Percentiles rank a stretch among this genome's conserved stretches.
phyloP scores from a whole-genome alignment of 2,797 vertebrate species.

The Coluber constrictor region DNA sequence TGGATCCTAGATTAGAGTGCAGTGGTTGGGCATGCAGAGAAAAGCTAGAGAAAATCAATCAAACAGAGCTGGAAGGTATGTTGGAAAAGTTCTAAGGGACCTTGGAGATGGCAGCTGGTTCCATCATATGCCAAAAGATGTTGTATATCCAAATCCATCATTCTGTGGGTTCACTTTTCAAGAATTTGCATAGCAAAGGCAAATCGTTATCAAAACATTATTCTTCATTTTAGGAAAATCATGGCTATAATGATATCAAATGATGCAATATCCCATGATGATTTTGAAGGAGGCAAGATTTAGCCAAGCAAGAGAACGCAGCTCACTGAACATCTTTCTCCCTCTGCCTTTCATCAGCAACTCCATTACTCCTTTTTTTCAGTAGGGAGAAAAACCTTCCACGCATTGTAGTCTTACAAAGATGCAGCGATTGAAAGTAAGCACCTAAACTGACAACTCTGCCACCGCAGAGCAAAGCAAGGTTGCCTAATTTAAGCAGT shows the following conservation, averaged over 20 bases:
- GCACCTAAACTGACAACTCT: neutral
- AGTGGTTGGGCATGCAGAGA: neutral
- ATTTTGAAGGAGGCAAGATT: neutral
- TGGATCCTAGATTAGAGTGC: neutral
- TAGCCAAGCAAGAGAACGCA: neutral
- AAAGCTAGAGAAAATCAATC: neutral
- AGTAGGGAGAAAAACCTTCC: neutral
- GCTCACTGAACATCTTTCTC: neutral
- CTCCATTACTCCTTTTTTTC: neutral
- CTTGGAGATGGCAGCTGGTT: neutral
- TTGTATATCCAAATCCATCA: neutral
- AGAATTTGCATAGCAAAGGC: neutral
- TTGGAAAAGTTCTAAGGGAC: no score
- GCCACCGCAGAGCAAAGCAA: neutral
- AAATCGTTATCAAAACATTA: neutral
- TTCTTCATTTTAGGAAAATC: neutral
- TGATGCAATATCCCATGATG: neutral
- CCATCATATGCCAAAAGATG: neutral
- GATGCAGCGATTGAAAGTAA: neutral
- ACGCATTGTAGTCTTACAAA: neutral
- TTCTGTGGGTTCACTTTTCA: neutral
- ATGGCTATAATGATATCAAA: neutral
- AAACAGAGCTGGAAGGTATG: no score
- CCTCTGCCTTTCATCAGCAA: neutral
- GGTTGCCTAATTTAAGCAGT: neutral